These are phyloP conservation scores for Styela plicata DNA, from an alignment of 23 tunicate genomes.

Conservation along the genomic window DNA sequence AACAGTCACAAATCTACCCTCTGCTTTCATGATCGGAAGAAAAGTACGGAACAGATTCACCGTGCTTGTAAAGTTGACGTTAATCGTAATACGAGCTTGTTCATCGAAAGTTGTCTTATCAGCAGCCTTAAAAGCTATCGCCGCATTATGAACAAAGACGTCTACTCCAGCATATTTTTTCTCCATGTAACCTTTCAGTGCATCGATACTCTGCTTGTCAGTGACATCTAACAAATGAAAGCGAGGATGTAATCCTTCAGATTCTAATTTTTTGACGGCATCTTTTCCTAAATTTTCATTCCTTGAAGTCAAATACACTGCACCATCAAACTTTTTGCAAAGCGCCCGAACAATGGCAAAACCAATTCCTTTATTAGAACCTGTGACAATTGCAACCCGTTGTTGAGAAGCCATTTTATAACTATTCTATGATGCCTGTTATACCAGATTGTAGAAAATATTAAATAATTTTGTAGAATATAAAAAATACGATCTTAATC, in stretches of 20 bases:
- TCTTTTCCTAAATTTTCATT: slow-evolving; percentile 55
- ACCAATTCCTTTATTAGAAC: slow-evolving; percentile 86
- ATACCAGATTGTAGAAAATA: no score
- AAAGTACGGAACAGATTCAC: slow-evolving; percentile 36
- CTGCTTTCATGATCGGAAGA: slow-evolving; percentile 52
- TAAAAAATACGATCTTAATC: no score
- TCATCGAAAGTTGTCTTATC: slow-evolving; percentile 53
- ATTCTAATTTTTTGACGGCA: slow-evolving; percentile 60
- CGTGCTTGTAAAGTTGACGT: slow-evolving; percentile 51
- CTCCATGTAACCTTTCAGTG: slow-evolving; percentile 27
- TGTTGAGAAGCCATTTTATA: background rate
- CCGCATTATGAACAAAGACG: slow-evolving; percentile 90
- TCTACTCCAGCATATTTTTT: slow-evolving; percentile 76
- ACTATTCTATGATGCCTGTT: no score
- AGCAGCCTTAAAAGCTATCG: slow-evolving; percentile 59
- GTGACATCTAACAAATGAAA: slow-evolving; percentile 81
- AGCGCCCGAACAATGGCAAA: slow-evolving; percentile 83
- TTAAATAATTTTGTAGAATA: no score
- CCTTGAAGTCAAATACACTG: slow-evolving; percentile 75
- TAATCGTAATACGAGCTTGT: slow-evolving; percentile 73
- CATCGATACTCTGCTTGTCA: slow-evolving; percentile 41
- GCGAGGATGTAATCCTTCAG: slow-evolving; percentile 64
- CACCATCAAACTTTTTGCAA: slow-evolving; percentile 61
- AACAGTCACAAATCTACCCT: slow-evolving; percentile 72
- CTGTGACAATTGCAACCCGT: slow-evolving; percentile 77